Base-by-base conservation (phyloP, 2,113 vertebrate species). In the Empidonax alnorum region DNA sequence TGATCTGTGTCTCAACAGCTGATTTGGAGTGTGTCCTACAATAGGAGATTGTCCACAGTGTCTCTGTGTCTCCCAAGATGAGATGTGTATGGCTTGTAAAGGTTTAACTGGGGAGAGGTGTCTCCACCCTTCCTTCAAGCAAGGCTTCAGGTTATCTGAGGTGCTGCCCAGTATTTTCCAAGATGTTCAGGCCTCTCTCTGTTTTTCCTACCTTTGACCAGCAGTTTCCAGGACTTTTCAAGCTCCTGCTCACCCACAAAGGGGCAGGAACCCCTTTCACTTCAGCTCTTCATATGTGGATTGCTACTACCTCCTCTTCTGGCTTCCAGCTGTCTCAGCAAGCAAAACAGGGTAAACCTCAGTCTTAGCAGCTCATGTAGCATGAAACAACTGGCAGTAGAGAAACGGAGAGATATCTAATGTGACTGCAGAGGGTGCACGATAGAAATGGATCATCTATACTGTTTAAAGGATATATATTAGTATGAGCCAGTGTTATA, bases 381-480 rank as follows among this genome's bases (percentile, higher is more conserved):
- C 35, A 5, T 76, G 56, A 50, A 74, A 53, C 46, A 88, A 42
- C 14, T 52, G 80, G 9, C 46, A 37, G 2, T 69, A 72, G 42
- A 84, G 53, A 73, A 76, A 41, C 2, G 18, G 21, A 53, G 37
- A 35, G 41, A 30, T 35, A 10, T 27, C 20, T 23, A 14, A 23
- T 1, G 3, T 68, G 55, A 12, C 39, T 53, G 30, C 47, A 53
- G 41, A 66, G 21, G 9, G 9, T 30, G 31, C 3, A 10, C 15
- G 17, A 5, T 11, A 35, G 46, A 66, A 87, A n/a, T 0, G 0
- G 35, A 21, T 69, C 2, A 7, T 35, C 50, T 53, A 5, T 50
- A 46, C 2, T 1, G 12, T 74, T 77, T 71, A 55, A 69, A 71
- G 49, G 15, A 3, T 39, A 7, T 27, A 1, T 63, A 12, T 84